Conservation (phyloP, 1,140 invertebrate genomes). For the Tetramorium parvispinum region DNA sequence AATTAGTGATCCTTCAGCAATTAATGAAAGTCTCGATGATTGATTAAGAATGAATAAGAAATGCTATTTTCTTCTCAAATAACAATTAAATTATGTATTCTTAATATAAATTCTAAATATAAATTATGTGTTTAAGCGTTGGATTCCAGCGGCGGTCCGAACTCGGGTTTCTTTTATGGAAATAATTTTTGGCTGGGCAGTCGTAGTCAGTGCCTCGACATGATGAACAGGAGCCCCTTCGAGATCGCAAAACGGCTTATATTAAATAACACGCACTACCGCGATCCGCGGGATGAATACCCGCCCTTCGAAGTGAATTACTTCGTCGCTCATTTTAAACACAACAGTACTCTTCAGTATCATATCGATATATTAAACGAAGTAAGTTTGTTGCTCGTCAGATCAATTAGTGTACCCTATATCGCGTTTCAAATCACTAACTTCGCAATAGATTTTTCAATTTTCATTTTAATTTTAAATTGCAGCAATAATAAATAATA, state of each 20-base stretch:
- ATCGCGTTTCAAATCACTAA: background rate
- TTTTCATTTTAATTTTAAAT: background rate
- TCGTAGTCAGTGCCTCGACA: conserved; percentile 80
- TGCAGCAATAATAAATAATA: background rate
- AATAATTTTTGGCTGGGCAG: conserved; percentile 86
- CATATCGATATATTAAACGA: conserved; percentile 80
- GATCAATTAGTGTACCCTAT: background rate
- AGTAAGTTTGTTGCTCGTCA: conserved; percentile 73
- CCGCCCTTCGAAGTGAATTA: conserved; percentile 83
- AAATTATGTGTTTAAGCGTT: conserved; percentile 78
- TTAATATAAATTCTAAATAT: background rate
- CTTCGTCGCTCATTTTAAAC: conserved; percentile 80
- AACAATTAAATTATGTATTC: background rate
- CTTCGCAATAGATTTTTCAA: background rate
- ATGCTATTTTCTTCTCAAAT: background rate
- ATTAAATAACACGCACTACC: conserved; percentile 76
- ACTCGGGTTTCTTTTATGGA: conserved; percentile 83
- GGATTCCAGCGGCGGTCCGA: conserved; percentile 85
- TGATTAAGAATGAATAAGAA: background rate
- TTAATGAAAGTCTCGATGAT: background rate
- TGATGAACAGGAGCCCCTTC: conserved; percentile 71
- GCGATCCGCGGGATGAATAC: conserved; percentile 77
- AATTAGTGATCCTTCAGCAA: background rate
- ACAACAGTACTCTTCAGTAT: conserved; percentile 84
- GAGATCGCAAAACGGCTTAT: conserved; percentile 63